Percentiles rank a stretch among this genome's conserved stretches.
Conservation (phyloP, 1,140 invertebrate species). For the Ladona fulva region DNA sequence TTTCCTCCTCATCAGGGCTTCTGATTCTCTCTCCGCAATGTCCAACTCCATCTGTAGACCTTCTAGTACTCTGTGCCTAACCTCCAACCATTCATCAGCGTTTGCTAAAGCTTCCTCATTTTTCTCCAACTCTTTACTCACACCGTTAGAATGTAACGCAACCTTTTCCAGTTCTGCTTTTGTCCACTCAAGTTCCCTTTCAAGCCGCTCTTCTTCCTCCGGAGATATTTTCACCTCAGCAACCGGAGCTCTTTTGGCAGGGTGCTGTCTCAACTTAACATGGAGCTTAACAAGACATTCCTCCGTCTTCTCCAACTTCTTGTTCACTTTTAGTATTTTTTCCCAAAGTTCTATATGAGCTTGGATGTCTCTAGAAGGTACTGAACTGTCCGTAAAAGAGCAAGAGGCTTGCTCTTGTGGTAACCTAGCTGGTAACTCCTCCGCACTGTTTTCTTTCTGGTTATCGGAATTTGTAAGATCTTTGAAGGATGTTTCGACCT, state of each 20-base stretch:
- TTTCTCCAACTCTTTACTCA: constrained; percentile 49
- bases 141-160: neutral
- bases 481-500: neutral
- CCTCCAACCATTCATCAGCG: constrained; percentile 50
- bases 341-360: constrained; percentile 54
- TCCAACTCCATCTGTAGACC: constrained; percentile 53
- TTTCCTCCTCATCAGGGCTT: neutral
- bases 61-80: constrained; percentile 50
- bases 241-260: constrained; percentile 32
- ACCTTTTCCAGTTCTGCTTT: constrained; percentile 36
- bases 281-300: constrained; percentile 53
- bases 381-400: no score
- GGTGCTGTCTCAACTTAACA: constrained; percentile 53
- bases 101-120: constrained; percentile 51
- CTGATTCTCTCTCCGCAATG: constrained; percentile 45
- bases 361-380: constrained; percentile 21
- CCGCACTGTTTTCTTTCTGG: constrained; percentile 26
- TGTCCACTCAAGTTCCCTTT: constrained; percentile 31
- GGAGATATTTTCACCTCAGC: constrained; percentile 31
- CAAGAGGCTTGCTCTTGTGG: neutral
- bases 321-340: constrained; percentile 59
- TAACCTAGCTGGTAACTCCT: constrained; percentile 20
- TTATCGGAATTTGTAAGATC: neutral
- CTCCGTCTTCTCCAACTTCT: constrained; percentile 58
- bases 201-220: constrained; percentile 19